Evolutionary conservation across 2,113 vertebrate genomes (phyloP), one percentile per base, ranked within the genome.

Genomic region (Protomyctophum bolini): DNA sequence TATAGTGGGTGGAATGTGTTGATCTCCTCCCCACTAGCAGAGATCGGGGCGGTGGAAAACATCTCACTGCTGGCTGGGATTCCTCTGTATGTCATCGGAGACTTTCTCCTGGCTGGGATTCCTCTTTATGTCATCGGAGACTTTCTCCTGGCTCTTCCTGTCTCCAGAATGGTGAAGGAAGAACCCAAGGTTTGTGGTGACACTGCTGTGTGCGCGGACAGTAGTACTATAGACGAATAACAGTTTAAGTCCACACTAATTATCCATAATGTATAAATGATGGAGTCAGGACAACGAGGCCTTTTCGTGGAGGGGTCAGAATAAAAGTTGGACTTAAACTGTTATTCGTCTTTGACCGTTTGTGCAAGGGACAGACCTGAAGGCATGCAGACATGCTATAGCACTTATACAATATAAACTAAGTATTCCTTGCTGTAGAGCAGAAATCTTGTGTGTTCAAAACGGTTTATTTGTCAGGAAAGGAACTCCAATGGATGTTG

Each of bases 1-100:
- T 65, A 75, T 50, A 66, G 49, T 8, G 56, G 52, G 46, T 41
- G 75, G 33, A 74, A 76, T 71, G 65, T 73, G 63, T 79, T 77
- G 67, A 72, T 68, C 69, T n/a, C 57, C 75, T 64, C 63, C 57
- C 75, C 21, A 60, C 41, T 75, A 52, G 51, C 52, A 64, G 51
- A 52, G 28, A 52, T 46, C 33, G 58, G 77, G 49, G 47, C 6
- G 6, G 51, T 56, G 56, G 68, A 80, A 41, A 65, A 56, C 54
- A 62, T 61, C 54, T 75, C 63, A 6, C 7, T 14, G 0, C 67
- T 63, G 60, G 50, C 66, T 70, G n/a, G 11, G 60, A 56, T 73
- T 63, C 48, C 29, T 45, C n/a, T 29, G 1, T 10, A 10, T 63
- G 48, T 63, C 69, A 48, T 7, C 70, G 63, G 4, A 41, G 33